Percentiles rank a stretch among this genome's conserved stretches.
Conservation (phyloP, 2,113 vertebrate species). For the Corynorhinus townsendii region DNA sequence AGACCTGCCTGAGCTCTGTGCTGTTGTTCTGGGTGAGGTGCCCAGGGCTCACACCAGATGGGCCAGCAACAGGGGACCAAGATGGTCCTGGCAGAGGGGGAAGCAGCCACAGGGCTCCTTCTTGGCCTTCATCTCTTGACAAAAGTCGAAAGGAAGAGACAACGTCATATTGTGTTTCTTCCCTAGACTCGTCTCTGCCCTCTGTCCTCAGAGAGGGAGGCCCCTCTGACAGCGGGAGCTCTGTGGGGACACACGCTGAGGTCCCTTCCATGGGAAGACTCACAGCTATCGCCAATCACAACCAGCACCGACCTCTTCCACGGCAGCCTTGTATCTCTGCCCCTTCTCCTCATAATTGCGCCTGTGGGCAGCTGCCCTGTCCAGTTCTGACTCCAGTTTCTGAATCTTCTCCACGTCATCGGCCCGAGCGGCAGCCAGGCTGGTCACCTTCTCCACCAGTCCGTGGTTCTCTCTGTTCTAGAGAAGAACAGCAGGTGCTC, state of each 20-base stretch:
- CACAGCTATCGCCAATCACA: neutral
- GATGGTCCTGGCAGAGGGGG: neutral
- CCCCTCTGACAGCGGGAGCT: neutral
- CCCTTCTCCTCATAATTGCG: conserved; percentile 82
- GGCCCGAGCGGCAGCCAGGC: conserved; percentile 82
- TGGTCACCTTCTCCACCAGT: conserved; percentile 90
- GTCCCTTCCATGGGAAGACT: neutral
- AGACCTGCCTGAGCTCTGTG: neutral
- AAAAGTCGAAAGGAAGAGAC: neutral
- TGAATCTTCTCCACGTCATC: conserved; percentile 86
- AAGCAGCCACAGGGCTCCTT: neutral
- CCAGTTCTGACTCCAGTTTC: conserved; percentile 86
- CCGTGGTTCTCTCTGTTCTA: conserved; percentile 93
- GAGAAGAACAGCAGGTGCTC: neutral
- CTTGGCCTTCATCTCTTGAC: neutral
- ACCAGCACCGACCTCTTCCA: conserved; percentile 81
- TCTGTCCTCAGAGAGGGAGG: neutral
- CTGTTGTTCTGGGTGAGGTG: neutral
- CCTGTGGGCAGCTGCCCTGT: conserved; percentile 82
- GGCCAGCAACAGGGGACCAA: neutral
- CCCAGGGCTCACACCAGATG: neutral
- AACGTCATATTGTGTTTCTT: neutral
- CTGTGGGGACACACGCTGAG: rapidly evolving
- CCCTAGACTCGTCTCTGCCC: neutral
- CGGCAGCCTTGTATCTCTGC: conserved; percentile 82